Evolutionary conservation across 2,113 vertebrate species (phyloP).

Genomic region (Dipodomys stephensi): DNA sequence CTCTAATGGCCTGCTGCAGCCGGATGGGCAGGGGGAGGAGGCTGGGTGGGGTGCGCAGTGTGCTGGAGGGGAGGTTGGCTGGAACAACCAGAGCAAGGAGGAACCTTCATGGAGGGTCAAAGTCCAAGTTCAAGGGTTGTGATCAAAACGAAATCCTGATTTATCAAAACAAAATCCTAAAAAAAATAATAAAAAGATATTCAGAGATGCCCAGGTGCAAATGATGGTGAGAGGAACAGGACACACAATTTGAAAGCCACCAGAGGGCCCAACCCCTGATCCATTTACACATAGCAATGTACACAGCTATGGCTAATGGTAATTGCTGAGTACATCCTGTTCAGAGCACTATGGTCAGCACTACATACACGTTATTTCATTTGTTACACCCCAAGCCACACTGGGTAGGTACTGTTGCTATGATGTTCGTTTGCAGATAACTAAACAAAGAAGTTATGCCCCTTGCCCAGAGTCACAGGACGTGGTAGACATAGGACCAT

Average conservation of each 20-base stretch:
- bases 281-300: neutral
- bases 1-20: conserved; percentile 67
- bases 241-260: neutral
- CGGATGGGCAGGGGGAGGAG: neutral
- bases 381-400: neutral
- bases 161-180: conserved; percentile 13
- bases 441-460: conserved; percentile 45
- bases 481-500: neutral
- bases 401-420: neutral
- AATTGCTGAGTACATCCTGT: neutral
- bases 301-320: neutral
- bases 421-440: conserved; percentile 28
- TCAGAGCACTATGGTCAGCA: neutral
- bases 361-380: neutral
- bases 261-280: neutral
- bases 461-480: conserved; percentile 9
- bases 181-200: neutral
- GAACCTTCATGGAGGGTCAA: neutral
- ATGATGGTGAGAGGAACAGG: neutral
- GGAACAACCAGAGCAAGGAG: conserved; percentile 10
- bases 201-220: neutral
- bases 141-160: conserved; percentile 32
- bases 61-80: neutral
- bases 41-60: neutral
- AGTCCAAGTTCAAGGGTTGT: neutral